Base-by-base conservation (phyloP, 1,140 invertebrate genomes). In the Heliconius congener region DNA sequence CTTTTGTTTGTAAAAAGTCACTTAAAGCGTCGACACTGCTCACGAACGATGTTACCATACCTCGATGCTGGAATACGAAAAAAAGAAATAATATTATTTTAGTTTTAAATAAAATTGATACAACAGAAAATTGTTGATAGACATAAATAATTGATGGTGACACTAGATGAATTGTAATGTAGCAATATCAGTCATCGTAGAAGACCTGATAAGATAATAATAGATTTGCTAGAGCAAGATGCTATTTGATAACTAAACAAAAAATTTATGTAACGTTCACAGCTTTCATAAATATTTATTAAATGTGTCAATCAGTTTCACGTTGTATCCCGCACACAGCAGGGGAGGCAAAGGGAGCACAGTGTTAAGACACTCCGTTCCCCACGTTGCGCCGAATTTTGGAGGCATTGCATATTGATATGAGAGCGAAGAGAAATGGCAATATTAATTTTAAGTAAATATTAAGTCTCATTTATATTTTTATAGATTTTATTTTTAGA, bases 1-100 rank as follows among this genome's bases (percentile, higher is more conserved):
- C 91, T 78, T 94, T 94, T 1, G 91, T 91, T 84, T 94, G 93
- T 4, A 94, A 82, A 83, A 94, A 94, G 80, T 94, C 93, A 76
- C 93, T 94, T 23, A 93, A 84, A 4, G 92, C 92, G 80, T 92
- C 87, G 5, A 90, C 80, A 60, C 85, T 86, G 81, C 90, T 93
- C 4, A 93, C 91, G 73, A 94, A 88, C 4, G 93, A 94, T 1
- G 92, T 93, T 2, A 93, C 91, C 87, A 92, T 93, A 34, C 93
- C 93, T 0, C 93, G 90, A 57, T 93, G 90, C 92, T 77, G 60
- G n/a, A 77, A 77, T 13, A 23, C 2, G 0, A 55, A 1, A 60
- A 30, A 37, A 57, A 2, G 46, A 74, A 55, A n/a, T 39, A 16
- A 71, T 66, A 42, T 18, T 50, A 39, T 16, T 57, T 66, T 55